Evolutionary conservation across 2,113 vertebrate species (phyloP).

Genomic region (Etia nguti): DNA sequence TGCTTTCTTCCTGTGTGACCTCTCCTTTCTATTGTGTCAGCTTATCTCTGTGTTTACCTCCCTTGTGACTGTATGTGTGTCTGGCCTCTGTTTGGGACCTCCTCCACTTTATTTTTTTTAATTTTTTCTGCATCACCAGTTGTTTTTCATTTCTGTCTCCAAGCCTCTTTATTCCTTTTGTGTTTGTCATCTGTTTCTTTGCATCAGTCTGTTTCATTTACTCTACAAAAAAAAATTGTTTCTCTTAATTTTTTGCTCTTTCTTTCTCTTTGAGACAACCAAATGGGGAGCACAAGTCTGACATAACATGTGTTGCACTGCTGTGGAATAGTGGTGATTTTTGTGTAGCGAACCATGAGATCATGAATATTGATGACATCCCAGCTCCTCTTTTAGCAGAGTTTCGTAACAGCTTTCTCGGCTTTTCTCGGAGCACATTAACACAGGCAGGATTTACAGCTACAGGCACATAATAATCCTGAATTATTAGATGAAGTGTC

Average conservation of each 20-base stretch:
- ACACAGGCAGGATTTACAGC: not conserved
- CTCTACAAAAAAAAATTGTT: not conserved
- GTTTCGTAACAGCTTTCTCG: not conserved
- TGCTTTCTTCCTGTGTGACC: not conserved
- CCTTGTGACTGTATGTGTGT: not conserved
- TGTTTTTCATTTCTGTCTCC: not conserved
- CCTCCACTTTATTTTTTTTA: not conserved
- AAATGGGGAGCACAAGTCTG: not conserved
- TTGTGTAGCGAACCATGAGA: not conserved
- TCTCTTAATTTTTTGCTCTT: not conserved
- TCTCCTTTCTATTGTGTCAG: not conserved
- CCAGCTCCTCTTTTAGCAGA: not conserved
- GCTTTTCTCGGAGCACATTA: not conserved
- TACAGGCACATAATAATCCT: not conserved
- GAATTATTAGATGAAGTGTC: not conserved
- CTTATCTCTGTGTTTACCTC: not conserved
- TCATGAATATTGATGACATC: not conserved
- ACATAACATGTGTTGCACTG: not conserved
- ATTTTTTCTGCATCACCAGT: not conserved
- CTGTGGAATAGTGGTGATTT: not conserved
- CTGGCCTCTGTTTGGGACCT: not conserved
- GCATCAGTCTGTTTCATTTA: not conserved
- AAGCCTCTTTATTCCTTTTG: not conserved
- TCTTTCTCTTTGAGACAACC: not conserved
- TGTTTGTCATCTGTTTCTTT: rapidly evolving